A percentile compares a stretch with the other conserved stretches of the same genome.
These are phyloP conservation scores for Anoplophora glabripennis DNA, from an alignment of 1,140 invertebrate genomes.

Conservation along the genomic window DNA sequence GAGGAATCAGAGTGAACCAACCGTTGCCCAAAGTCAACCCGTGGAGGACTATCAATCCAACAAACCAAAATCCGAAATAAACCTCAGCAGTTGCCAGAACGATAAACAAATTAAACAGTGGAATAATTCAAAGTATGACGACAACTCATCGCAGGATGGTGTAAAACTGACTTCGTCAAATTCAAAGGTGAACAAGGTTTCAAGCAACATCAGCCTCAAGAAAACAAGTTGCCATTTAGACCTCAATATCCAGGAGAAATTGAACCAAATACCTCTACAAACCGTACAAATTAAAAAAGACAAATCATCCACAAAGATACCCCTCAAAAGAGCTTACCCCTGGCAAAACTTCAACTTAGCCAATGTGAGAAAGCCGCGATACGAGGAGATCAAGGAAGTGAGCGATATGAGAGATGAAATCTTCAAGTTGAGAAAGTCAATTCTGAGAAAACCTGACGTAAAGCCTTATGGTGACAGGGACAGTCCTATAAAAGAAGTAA, in stretches of 20 bases:
- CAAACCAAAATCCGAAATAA: conserved; percentile 1
- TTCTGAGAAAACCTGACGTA: not conserved
- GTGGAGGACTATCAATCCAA: not conserved
- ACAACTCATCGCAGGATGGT: not conserved
- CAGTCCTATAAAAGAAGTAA: conserved; percentile 1
- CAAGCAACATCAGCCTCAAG: conserved; percentile 1
- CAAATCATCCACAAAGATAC: not conserved
- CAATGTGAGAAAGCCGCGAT: not conserved
- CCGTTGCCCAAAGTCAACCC: not conserved
- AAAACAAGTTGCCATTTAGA: not conserved
- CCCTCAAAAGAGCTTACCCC: not conserved
- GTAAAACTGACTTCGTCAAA: conserved; percentile 9
- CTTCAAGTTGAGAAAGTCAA: not conserved
- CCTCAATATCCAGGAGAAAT: not conserved
- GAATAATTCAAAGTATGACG: too few species aligned
- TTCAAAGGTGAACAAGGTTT: not conserved
- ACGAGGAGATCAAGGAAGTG: conserved; percentile 1
- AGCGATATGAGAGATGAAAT: not conserved
- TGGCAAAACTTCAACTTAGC: conserved; percentile 8
- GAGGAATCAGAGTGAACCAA: conserved; percentile 8
- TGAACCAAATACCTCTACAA: not conserved
- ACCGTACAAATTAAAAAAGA: not conserved
- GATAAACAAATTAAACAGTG: too few species aligned
- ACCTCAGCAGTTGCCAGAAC: not conserved
- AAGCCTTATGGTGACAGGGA: not conserved